These are phyloP conservation scores for Cephus spinipes DNA, from an alignment of 2,888 invertebrate species.

Conservation along the genomic window DNA sequence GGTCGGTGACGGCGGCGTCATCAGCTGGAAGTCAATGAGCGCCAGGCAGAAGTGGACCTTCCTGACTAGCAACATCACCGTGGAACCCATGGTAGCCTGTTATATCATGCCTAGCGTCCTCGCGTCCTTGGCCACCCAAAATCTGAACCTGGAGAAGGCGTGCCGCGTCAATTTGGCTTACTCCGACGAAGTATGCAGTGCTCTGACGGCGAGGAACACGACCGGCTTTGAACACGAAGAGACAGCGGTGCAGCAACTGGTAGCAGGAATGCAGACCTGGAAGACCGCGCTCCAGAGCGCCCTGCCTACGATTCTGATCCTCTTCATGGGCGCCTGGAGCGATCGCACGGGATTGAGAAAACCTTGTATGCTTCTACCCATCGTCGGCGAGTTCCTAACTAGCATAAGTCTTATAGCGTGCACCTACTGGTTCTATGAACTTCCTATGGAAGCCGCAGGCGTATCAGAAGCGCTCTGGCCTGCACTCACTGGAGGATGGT, in stretches of 20 bases:
- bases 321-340: slow-evolving; percentile 82
- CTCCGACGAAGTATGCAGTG: slow-evolving; percentile 80
- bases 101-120: slow-evolving; percentile 76
- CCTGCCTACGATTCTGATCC: slow-evolving; percentile 82
- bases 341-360: slow-evolving; percentile 75
- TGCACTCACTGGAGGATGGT: slow-evolving; percentile 86
- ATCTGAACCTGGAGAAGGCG: slow-evolving; percentile 87
- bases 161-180: slow-evolving; percentile 85
- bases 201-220: slow-evolving; percentile 80
- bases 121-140: slow-evolving; percentile 84
- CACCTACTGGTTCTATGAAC: slow-evolving; percentile 82
- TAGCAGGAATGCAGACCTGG: slow-evolving; percentile 86
- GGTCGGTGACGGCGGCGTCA: slow-evolving; percentile 26
- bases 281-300: slow-evolving; percentile 87
- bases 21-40: slow-evolving; percentile 69
- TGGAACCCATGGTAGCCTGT: slow-evolving; percentile 81
- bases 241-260: slow-evolving; percentile 70
- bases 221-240: slow-evolving; percentile 74
- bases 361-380: slow-evolving; percentile 86
- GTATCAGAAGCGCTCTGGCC: slow-evolving; percentile 86
- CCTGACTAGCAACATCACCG: slow-evolving; percentile 76
- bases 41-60: slow-evolving; percentile 71
- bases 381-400: slow-evolving; percentile 83
- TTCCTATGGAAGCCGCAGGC: slow-evolving; percentile 85
- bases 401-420: slow-evolving; percentile 83